These are phyloP conservation scores for Epinephelus moara DNA, from an alignment of 2,113 vertebrate genomes.

Conservation along the genomic window DNA sequence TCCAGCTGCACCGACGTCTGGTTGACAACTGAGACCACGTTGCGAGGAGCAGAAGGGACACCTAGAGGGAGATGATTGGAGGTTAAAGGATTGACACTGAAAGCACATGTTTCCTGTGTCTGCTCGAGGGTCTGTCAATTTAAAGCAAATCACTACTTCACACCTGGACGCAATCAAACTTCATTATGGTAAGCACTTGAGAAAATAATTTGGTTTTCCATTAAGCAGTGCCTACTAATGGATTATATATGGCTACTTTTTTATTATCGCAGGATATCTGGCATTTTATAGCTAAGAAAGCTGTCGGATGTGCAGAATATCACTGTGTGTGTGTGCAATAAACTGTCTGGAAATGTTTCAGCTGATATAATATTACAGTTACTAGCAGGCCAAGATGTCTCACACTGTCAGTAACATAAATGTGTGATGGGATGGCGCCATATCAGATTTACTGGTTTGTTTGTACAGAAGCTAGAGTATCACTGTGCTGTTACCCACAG, in stretches of 20 bases:
- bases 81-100: background rate
- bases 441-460: background rate
- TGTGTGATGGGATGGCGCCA: background rate
- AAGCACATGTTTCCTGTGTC: background rate
- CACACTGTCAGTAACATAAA: background rate
- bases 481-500: background rate
- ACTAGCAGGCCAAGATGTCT: background rate
- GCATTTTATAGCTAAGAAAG: constrained; percentile 16
- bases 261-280: constrained; percentile 22
- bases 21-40: constrained; percentile 95
- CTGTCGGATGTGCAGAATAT: constrained; percentile 4
- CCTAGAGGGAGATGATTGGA: constrained; percentile 81
- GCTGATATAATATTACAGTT: background rate
- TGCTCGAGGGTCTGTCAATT: constrained; percentile 4
- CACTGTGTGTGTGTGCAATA: background rate
- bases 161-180: constrained; percentile 43
- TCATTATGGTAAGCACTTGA: constrained; percentile 14
- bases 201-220: constrained; percentile 19
- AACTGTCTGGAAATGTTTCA: background rate
- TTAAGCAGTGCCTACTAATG: constrained; percentile 13
- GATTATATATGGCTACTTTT: constrained; percentile 16
- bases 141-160: constrained; percentile 1
- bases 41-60: constrained; percentile 94
- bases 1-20: constrained; percentile 96
- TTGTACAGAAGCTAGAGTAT: constrained; percentile 3